Conservation (phyloP, 2,113 vertebrate species). For the Mesembrinibis cayennensis region DNA sequence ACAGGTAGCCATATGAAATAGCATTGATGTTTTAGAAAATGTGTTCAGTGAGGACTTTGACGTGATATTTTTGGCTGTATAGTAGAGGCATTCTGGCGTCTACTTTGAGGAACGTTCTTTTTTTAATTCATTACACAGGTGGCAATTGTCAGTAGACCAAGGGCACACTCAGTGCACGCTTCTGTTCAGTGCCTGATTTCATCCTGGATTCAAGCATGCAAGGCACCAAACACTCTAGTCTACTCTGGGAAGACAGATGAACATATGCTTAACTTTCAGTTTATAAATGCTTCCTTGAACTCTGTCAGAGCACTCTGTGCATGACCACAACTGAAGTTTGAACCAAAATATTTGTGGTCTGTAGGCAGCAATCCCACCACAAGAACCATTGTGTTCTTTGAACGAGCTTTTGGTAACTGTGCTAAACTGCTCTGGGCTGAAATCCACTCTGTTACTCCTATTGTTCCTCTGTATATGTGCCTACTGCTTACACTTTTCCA, state of each 20-base stretch:
- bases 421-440: constrained; percentile 14
- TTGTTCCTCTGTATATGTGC: constrained; percentile 6
- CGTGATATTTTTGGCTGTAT: background rate
- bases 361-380: background rate
- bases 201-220: background rate
- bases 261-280: background rate
- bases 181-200: background rate
- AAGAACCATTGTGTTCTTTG: constrained; percentile 29
- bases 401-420: background rate
- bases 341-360: constrained; percentile 19
- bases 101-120: background rate
- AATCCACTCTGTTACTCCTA: background rate
- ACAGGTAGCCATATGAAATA: background rate
- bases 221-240: background rate
- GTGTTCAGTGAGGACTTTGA: background rate
- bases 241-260: background rate
- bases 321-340: background rate
- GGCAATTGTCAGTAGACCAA: background rate
- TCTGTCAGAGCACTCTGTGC: background rate
- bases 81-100: background rate
- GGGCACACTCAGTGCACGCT: accelerated
- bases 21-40: background rate
- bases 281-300: background rate
- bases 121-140: background rate
- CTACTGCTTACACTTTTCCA: background rate